phyloP scores from a whole-genome alignment of 2,797 vertebrate species.

The Helostoma temminkii region DNA sequence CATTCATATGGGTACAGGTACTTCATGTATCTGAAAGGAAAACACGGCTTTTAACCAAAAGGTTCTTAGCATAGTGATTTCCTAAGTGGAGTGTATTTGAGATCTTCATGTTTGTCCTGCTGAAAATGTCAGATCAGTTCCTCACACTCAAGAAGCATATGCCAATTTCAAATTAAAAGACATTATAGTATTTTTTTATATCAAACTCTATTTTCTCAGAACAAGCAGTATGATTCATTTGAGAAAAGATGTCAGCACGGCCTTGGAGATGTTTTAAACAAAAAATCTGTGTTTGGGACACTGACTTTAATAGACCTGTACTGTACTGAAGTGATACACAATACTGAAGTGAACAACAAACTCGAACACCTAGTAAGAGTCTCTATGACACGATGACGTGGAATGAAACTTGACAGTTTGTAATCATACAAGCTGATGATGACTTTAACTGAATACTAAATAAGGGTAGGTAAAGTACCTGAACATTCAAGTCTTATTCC shows the following conservation, averaged over 20 bases:
- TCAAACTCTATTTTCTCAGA: no score
- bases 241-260: neutral
- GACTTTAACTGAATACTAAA: neutral
- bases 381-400: neutral
- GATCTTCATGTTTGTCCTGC: neutral
- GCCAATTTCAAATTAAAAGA: no score
- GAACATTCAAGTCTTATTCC: neutral
- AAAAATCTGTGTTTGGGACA: no score
- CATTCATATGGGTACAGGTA: slow-evolving; percentile 98
- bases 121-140: neutral
- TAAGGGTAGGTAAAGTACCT: neutral
- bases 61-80: neutral
- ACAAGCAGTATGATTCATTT: no score
- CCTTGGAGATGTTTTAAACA: neutral
- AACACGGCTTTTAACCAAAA: neutral
- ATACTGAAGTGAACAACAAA: no score
- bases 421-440: neutral
- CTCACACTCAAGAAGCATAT: no score
- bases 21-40: slow-evolving; percentile 93
- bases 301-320: no score
- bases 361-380: neutral
- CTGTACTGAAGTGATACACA: no score
- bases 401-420: neutral
- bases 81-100: neutral
- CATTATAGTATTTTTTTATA: no score